phyloP scores from a whole-genome alignment of 2,888 invertebrate species.

The Apeira syringaria region DNA sequence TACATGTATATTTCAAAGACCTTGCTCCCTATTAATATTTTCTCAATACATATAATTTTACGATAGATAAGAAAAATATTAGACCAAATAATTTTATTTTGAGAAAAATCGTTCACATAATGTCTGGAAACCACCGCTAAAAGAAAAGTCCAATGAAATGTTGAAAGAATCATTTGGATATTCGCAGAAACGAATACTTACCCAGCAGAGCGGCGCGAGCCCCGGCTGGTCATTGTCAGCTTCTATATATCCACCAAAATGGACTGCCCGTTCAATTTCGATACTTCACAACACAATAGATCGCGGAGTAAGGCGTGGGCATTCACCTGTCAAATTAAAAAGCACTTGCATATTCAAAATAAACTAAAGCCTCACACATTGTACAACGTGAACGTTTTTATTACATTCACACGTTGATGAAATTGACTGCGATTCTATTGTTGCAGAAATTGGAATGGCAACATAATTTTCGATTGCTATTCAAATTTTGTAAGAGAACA shows the following conservation, averaged over 20 bases:
- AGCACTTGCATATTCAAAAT: conserved; percentile 75
- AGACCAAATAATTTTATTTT: too few species aligned
- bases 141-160: conserved; percentile 60
- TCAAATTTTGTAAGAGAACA: too few species aligned
- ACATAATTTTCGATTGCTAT: conserved; percentile 7
- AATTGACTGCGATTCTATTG: conserved; percentile 19
- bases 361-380: conserved; percentile 43
- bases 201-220: conserved; percentile 32
- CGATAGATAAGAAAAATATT: too few species aligned
- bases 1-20: too few species aligned
- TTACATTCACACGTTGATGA: conserved; percentile 21
- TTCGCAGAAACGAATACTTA: conserved; percentile 66
- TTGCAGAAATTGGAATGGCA: conserved; percentile 18
- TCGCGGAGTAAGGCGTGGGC: conserved; percentile 73
- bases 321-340: conserved; percentile 82
- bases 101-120: too few species aligned
- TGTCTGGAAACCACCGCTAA: not conserved
- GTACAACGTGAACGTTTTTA: conserved; percentile 16
- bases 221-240: conserved; percentile 66
- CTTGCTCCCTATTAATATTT: too few species aligned
- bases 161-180: conserved; percentile 71
- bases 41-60: too few species aligned
- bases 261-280: conserved; percentile 79
- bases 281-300: conserved; percentile 81
- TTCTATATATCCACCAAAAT: conserved; percentile 68